phyloP scores from a whole-genome alignment of 2,113 vertebrate genomes.

The Mastomys coucha region DNA sequence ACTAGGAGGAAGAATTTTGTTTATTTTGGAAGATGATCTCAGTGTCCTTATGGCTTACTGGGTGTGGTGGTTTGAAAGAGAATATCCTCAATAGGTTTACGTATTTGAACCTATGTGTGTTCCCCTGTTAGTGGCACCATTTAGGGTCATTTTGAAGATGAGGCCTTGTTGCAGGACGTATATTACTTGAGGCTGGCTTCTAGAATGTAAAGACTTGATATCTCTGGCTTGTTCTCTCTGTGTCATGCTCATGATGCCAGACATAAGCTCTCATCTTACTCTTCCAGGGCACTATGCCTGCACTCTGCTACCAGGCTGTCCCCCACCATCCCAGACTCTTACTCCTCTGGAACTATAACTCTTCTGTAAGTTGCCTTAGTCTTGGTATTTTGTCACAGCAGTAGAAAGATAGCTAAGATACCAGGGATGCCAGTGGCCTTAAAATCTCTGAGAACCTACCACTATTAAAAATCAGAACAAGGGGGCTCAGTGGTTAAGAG shows the following conservation, averaged over 20 bases:
- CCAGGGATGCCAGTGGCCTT: background rate
- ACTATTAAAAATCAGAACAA: background rate
- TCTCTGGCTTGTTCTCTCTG: background rate
- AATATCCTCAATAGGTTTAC: background rate
- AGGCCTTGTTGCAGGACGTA: background rate
- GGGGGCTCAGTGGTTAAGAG: too few relatives aligned
- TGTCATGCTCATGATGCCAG: background rate
- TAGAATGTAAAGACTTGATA: background rate
- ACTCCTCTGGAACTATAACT: background rate
- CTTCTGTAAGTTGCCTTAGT: background rate
- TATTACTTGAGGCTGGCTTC: background rate
- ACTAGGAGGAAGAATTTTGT: background rate
- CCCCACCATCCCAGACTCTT: background rate
- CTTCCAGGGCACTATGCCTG: background rate
- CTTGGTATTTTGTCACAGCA: background rate
- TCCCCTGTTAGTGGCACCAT: background rate
- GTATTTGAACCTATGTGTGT: background rate
- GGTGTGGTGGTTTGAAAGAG: background rate
- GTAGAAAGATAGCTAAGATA: background rate
- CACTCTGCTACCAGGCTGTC: background rate
- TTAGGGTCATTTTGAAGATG: background rate
- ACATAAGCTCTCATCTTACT: background rate
- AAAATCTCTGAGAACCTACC: background rate
- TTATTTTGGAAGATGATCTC: conserved; percentile 27
- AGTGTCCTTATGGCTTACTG: background rate